Evolutionary conservation across 2,113 vertebrate genomes (phyloP).

Genomic region (Terrapene triunguis): DNA sequence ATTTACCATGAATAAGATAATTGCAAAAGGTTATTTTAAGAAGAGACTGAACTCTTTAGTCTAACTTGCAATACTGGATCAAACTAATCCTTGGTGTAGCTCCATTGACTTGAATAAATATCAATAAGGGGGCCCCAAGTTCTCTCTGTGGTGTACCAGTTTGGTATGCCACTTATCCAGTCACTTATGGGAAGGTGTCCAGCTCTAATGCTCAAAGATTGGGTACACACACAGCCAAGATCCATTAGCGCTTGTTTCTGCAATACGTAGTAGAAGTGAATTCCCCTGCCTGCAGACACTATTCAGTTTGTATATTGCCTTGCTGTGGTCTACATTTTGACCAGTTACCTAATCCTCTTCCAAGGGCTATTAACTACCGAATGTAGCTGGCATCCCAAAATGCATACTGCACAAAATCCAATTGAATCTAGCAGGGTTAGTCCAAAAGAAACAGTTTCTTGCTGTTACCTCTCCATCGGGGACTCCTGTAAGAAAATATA

Average conservation of each 20-base stretch:
- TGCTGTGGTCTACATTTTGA: background rate
- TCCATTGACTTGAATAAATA: background rate
- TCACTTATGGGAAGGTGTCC: background rate
- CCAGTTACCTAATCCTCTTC: conserved; percentile 13
- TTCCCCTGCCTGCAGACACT: background rate
- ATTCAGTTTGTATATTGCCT: background rate
- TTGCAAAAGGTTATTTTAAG: background rate
- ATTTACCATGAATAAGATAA: background rate
- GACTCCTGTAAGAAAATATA: background rate
- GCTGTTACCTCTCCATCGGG: background rate
- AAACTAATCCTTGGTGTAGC: background rate
- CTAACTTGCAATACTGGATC: background rate
- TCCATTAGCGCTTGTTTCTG: background rate
- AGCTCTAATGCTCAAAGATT: background rate
- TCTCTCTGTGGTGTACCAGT: background rate
- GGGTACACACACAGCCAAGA: background rate
- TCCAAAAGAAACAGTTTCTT: background rate
- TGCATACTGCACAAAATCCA: background rate
- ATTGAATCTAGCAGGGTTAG: background rate
- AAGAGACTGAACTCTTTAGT: background rate
- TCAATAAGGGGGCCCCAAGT: background rate
- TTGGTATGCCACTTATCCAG: background rate
- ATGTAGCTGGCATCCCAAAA: background rate
- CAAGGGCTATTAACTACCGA: background rate
- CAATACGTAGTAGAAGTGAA: background rate